Conservation (phyloP, 92 coral and sea anemone genomes). For the Hydrozoanthus gracilis region DNA sequence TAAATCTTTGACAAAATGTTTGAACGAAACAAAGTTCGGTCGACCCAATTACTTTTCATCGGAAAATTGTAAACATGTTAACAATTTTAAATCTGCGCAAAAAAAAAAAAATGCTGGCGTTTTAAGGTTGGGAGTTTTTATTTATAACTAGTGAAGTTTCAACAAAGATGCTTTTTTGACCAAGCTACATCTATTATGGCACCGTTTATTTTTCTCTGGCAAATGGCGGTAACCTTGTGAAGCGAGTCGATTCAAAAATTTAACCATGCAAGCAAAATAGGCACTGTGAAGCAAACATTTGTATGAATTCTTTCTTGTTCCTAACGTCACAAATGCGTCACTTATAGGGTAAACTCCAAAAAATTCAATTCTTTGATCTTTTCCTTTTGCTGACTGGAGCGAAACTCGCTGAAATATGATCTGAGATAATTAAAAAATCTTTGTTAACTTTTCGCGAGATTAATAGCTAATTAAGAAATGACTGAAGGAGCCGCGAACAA, state of each 20-base stretch:
- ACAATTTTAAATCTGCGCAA: not conserved
- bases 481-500: conserved; percentile 87
- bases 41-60: not conserved
- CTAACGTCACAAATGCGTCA: conserved; percentile 41
- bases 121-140: not conserved
- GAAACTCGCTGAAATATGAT: conserved; percentile 76
- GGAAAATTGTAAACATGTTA: not conserved
- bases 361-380: not conserved
- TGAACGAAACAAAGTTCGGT: no score
- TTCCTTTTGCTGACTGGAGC: conserved; percentile 7
- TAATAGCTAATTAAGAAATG: conserved; percentile 96
- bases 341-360: conserved; percentile 2
- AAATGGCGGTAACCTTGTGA: conserved; percentile 15
- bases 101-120: not conserved
- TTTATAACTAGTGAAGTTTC: not conserved
- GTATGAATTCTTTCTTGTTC: conserved; percentile 37
- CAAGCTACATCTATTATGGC: no score
- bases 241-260: not conserved
- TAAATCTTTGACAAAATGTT: no score
- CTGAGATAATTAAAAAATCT: conserved; percentile 93
- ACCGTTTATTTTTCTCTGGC: not conserved
- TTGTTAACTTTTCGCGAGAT: conserved; percentile 95
- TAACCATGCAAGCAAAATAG: not conserved
- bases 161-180: no score
- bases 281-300: not conserved